A percentile compares a stretch with the other conserved stretches of the same genome.
Evolutionary conservation across 2,797 vertebrate genomes (phyloP).

Genomic region (Antennarius maculatus): DNA sequence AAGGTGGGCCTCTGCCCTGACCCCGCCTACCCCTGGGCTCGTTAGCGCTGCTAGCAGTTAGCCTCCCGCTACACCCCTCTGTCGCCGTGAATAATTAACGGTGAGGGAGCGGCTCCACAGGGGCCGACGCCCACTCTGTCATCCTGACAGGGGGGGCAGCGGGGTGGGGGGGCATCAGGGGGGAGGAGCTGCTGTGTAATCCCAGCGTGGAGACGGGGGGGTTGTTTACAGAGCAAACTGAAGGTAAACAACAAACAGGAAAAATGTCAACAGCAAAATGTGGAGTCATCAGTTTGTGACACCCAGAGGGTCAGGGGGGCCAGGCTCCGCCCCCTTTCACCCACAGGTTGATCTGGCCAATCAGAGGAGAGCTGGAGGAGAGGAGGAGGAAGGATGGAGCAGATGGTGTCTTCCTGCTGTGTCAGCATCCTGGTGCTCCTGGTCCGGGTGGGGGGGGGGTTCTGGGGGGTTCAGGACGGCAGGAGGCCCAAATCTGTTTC

Average conservation of each 20-base stretch:
- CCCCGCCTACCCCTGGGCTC: conserved; percentile 11
- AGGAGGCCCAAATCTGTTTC: conserved; percentile 15
- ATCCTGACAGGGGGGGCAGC: conserved; percentile 47
- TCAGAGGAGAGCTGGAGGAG: no score
- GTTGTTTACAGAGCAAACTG: conserved; percentile 6
- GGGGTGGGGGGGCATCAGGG: conserved; percentile 11
- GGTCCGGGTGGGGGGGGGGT: conserved; percentile 30
- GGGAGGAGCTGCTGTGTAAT: conserved; percentile 45
- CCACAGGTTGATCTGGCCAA: not conserved
- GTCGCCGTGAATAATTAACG: conserved; percentile 47
- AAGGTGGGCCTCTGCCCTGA: not conserved
- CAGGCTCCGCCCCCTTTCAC: no score
- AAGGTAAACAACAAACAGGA: conserved; percentile 4
- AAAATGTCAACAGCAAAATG: not conserved
- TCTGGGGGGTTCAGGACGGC: conserved; percentile 29
- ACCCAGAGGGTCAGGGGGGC: no score
- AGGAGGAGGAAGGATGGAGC: no score
- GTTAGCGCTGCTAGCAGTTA: conserved; percentile 7
- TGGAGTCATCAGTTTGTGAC: not conserved
- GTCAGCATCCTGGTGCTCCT: conserved; percentile 47
- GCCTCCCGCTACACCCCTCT: conserved; percentile 20
- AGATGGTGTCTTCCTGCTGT: conserved; percentile 18
- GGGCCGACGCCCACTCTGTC: conserved; percentile 42
- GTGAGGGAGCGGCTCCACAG: conserved; percentile 28
- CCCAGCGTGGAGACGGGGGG: conserved; percentile 44